These are phyloP conservation scores for Alca torda DNA, from an alignment of 2,797 vertebrate species.

Conservation along the genomic window DNA sequence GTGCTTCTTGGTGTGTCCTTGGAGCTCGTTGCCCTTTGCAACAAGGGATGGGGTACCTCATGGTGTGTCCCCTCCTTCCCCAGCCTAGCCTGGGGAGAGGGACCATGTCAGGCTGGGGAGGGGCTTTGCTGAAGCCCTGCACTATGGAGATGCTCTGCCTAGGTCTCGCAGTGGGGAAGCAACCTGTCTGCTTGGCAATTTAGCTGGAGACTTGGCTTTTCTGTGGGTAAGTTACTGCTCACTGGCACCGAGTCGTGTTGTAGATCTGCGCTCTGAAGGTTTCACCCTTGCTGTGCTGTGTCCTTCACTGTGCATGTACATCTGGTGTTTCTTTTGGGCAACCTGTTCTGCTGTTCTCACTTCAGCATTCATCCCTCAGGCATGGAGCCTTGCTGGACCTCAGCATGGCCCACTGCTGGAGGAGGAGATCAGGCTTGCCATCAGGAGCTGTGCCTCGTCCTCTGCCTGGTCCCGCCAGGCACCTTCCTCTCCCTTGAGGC, in stretches of 20 bases:
- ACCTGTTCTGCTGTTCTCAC: background rate
- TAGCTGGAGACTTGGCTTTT: background rate
- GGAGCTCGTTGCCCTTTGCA: background rate
- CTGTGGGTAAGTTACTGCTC: background rate
- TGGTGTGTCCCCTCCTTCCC: background rate
- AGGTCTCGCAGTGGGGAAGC: background rate
- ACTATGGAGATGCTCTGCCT: background rate
- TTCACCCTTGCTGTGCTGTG: accelerated
- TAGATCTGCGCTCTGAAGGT: background rate
- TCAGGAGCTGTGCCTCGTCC: background rate
- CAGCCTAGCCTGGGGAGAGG: background rate
- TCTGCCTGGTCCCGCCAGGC: background rate
- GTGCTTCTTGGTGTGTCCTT: background rate
- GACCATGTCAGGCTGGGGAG: background rate
- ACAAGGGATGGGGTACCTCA: background rate
- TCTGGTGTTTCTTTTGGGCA: background rate
- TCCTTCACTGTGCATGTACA: background rate
- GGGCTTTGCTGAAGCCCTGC: background rate
- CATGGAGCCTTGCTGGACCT: background rate
- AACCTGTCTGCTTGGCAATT: background rate
- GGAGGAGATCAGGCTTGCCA: background rate
- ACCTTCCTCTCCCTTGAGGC: background rate
- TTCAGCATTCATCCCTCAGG: background rate
- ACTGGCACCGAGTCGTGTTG: background rate
- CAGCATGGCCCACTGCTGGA: background rate